These are phyloP conservation scores for Teleogryllus oceanicus DNA, from an alignment of 2,888 invertebrate species.

Conservation along the genomic window DNA sequence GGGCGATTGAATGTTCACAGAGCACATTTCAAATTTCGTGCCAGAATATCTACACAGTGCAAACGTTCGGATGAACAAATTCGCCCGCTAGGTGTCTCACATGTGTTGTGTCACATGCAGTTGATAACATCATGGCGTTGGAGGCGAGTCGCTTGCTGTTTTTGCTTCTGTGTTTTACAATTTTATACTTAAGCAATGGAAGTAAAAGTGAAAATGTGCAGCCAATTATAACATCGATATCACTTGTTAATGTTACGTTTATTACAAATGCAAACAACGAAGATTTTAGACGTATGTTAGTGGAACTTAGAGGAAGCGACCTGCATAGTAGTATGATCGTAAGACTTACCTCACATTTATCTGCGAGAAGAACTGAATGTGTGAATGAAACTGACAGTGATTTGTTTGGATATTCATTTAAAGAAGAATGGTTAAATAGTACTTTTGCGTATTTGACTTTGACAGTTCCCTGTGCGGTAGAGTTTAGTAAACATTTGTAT, in stretches of 20 bases:
- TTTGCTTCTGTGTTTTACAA: slow-evolving; percentile 25
- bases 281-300: slow-evolving; percentile 35
- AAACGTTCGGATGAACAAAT: background rate
- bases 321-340: slow-evolving; percentile 37
- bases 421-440: slow-evolving; percentile 36
- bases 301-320: slow-evolving; percentile 37
- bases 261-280: slow-evolving; percentile 35
- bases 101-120: slow-evolving; percentile 21
- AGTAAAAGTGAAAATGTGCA: slow-evolving; percentile 19
- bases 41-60: background rate
- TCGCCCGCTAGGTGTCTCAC: slow-evolving; percentile 9
- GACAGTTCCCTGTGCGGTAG: slow-evolving; percentile 33
- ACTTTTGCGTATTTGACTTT: slow-evolving; percentile 36
- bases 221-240: slow-evolving; percentile 36
- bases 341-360: slow-evolving; percentile 34
- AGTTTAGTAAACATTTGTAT: slow-evolving; percentile 29
- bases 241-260: slow-evolving; percentile 37
- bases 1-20: background rate
- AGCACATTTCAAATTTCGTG: slow-evolving; percentile 1
- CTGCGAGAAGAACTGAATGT: slow-evolving; percentile 35
- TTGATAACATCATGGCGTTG: slow-evolving; percentile 30
- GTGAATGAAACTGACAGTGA: slow-evolving; percentile 31
- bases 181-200: slow-evolving; percentile 29
- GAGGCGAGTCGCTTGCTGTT: background rate
- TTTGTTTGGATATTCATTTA: slow-evolving; percentile 31